Conservation (phyloP, 2,113 vertebrate genomes). For the Etheostoma spectabile region DNA sequence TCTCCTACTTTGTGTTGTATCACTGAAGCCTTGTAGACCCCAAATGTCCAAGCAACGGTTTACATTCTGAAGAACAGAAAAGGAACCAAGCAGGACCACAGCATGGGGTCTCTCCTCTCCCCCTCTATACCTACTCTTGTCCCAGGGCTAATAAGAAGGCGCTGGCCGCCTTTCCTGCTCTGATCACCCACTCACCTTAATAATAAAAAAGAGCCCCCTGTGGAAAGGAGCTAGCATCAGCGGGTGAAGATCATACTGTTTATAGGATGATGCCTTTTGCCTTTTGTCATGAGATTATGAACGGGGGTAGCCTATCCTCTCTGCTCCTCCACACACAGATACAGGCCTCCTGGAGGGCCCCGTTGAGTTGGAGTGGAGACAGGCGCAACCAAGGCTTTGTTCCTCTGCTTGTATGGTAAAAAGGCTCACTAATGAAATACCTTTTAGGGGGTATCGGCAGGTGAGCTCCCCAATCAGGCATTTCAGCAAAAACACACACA, state of each 20-base stretch:
- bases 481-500: slow-evolving; percentile 71
- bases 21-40: slow-evolving; percentile 50
- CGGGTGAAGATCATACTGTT: slow-evolving; percentile 96
- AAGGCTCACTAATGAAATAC: slow-evolving; percentile 92
- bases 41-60: slow-evolving; percentile 56
- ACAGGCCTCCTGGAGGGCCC: slow-evolving; percentile 85
- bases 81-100: slow-evolving; percentile 53
- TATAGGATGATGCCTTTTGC: slow-evolving; percentile 99
- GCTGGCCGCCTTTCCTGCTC: slow-evolving; percentile 44
- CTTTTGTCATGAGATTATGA: slow-evolving; percentile 99
- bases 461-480: slow-evolving; percentile 89
- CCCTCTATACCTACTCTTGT: slow-evolving; percentile 63
- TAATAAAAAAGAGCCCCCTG: slow-evolving; percentile 94
- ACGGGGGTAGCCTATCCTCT: slow-evolving; percentile 90
- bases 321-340: slow-evolving; percentile 63
- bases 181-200: slow-evolving; percentile 81
- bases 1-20: slow-evolving; percentile 54
- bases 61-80: slow-evolving; percentile 52
- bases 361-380: slow-evolving; percentile 94
- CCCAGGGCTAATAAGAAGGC: slow-evolving; percentile 70
- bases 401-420: slow-evolving; percentile 88
- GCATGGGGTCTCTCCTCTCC: slow-evolving; percentile 70
- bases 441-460: slow-evolving; percentile 93
- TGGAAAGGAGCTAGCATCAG: slow-evolving; percentile 96
- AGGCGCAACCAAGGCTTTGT: slow-evolving; percentile 91